Conservation (phyloP, 2,797 vertebrate genomes). For the Xenops minutus region DNA sequence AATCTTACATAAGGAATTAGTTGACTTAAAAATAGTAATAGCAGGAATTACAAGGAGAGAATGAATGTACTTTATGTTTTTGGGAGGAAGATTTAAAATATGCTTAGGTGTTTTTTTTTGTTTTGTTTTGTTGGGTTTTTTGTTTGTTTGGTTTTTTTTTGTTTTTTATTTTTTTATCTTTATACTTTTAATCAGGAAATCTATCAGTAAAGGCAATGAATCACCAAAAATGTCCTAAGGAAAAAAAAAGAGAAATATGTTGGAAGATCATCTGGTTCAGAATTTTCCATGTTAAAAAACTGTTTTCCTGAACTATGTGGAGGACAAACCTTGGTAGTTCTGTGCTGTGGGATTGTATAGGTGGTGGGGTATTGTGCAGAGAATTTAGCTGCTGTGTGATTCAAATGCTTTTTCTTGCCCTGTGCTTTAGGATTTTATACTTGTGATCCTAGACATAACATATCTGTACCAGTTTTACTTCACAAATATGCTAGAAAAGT, state of each 20-base stretch:
- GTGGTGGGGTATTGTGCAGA: background rate
- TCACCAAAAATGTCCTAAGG: background rate
- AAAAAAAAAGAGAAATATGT: background rate
- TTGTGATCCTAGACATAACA: background rate
- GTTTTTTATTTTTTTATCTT: background rate
- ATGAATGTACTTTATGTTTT: background rate
- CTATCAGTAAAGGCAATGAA: background rate
- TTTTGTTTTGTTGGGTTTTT: too few relatives aligned
- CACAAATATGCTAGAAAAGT: background rate
- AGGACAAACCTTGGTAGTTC: background rate
- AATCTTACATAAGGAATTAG: background rate
- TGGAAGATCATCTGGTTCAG: background rate
- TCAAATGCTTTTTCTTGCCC: background rate
- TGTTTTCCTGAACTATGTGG: background rate
- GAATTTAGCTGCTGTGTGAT: background rate
- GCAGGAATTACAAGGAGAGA: background rate
- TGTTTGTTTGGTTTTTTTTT: background rate
- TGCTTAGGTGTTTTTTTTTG: fast-evolving
- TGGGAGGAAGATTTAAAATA: background rate
- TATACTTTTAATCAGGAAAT: background rate
- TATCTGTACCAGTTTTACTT: background rate
- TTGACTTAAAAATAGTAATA: background rate
- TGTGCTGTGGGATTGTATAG: background rate
- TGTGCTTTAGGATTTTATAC: background rate
- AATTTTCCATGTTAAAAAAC: background rate